Conservation (phyloP, 2,113 vertebrate genomes). For the Calonectris borealis region DNA sequence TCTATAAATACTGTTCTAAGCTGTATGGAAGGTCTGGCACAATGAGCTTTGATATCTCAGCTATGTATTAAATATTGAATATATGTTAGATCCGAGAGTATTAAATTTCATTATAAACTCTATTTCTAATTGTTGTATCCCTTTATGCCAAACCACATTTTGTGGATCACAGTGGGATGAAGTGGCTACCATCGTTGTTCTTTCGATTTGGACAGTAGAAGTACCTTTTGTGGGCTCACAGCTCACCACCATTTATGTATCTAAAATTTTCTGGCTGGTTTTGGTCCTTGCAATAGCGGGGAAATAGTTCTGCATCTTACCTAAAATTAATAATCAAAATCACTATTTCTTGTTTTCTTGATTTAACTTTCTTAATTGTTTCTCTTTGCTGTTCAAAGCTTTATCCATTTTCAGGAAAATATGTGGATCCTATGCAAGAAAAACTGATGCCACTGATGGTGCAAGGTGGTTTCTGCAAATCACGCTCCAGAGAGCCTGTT, state of each 20-base stretch:
- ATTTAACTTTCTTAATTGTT: neutral
- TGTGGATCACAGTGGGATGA: neutral
- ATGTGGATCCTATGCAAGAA: neutral
- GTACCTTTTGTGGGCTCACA: neutral
- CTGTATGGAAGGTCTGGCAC: neutral
- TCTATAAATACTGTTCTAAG: neutral
- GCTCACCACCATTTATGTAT: neutral
- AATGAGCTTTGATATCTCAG: neutral
- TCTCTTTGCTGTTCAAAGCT: neutral
- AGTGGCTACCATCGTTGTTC: neutral
- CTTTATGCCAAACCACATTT: neutral
- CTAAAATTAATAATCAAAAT: neutral
- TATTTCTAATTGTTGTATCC: neutral
- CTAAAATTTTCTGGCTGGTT: neutral
- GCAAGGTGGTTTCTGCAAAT: neutral
- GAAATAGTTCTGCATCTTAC: neutral
- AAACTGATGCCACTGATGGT: neutral
- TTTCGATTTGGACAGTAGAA: neutral
- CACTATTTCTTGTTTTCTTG: neutral
- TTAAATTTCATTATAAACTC: neutral
- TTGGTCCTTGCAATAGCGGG: neutral
- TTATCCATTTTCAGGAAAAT: neutral
- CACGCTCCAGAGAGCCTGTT: rapidly evolving
- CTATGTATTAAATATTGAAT: neutral
- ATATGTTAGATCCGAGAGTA: neutral